Conservation (phyloP, 2,888 invertebrate species). For the Tryphoninae sp. region DNA sequence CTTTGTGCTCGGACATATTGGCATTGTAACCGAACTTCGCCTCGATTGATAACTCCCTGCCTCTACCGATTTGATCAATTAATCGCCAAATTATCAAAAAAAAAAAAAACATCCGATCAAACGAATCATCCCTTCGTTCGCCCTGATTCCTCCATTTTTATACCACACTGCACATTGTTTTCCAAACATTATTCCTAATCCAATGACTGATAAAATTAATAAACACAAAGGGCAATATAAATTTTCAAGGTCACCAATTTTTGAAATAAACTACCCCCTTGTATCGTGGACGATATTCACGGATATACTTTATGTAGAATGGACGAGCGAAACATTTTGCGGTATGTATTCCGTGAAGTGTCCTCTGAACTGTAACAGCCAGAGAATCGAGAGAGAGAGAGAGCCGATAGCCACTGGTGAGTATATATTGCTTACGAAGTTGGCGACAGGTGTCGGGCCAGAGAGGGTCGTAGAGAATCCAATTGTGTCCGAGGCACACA, state of each 20-base stretch:
- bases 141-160: no score
- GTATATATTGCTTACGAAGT: slow-evolving; percentile 56
- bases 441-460: slow-evolving; percentile 55
- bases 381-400: slow-evolving; percentile 1
- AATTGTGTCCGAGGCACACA: slow-evolving; percentile 47
- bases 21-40: neutral
- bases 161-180: no score
- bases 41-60: neutral
- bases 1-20: neutral
- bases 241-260: no score
- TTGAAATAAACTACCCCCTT: no score
- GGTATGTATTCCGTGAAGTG: slow-evolving; percentile 8
- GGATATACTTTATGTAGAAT: neutral
- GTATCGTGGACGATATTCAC: no score
- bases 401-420: slow-evolving; percentile 40
- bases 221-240: no score
- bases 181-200: no score
- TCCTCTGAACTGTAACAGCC: slow-evolving; percentile 6
- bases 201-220: no score
- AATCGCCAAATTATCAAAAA: no score
- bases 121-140: no score
- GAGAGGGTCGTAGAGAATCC: slow-evolving; percentile 49
- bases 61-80: no score
- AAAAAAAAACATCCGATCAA: no score
- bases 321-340: neutral